These are phyloP conservation scores for Anodontia alba DNA, from an alignment of 2,888 invertebrate genomes.

Conservation along the genomic window DNA sequence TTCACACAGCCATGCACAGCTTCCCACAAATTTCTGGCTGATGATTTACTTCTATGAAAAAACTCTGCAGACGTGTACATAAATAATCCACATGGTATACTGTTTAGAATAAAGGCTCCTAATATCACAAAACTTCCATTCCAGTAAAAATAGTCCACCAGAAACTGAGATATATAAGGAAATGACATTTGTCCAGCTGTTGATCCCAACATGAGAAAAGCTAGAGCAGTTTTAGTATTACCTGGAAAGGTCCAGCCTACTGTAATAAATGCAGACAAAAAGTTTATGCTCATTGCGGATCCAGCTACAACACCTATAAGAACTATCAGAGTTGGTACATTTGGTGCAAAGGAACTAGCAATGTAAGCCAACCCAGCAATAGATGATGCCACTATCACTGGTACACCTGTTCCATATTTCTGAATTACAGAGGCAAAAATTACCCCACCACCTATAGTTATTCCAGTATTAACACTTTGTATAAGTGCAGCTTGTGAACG, in stretches of 20 bases:
- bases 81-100: conserved; percentile 46
- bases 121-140: conserved; percentile 39
- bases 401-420: conserved; percentile 29
- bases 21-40: not conserved
- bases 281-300: conserved; percentile 24
- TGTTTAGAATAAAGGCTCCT: conserved; percentile 31
- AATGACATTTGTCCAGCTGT: conserved; percentile 39
- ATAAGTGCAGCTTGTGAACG: conserved; percentile 46
- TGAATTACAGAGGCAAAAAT: conserved; percentile 32
- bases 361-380: conserved; percentile 19
- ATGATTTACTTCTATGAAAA: not conserved
- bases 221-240: conserved; percentile 41
- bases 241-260: conserved; percentile 34
- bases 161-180: conserved; percentile 42
- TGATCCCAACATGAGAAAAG: conserved; percentile 33
- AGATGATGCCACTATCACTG: conserved; percentile 28
- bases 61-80: conserved; percentile 11
- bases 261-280: conserved; percentile 24
- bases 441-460: conserved; percentile 36
- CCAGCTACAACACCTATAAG: conserved; percentile 40
- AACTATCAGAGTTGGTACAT: conserved; percentile 32
- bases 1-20: not conserved
- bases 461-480: conserved; percentile 43
- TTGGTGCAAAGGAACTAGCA: conserved; percentile 22
- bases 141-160: conserved; percentile 42